Base-by-base conservation (phyloP, 2,797 vertebrate genomes). In the Arremon brunneinucha region DNA sequence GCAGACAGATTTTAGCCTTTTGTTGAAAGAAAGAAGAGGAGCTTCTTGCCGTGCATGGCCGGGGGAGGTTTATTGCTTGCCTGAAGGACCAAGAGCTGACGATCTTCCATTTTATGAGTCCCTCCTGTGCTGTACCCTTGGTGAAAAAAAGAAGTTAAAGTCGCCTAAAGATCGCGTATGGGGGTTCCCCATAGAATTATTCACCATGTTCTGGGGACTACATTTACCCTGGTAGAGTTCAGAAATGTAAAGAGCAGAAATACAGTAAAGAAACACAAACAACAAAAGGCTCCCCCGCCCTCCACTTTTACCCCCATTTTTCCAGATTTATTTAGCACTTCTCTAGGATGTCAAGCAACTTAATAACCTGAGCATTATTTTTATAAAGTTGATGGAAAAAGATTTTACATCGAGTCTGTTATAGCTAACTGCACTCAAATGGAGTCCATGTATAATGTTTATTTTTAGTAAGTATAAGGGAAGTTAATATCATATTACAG, bases 1-100 rank as follows among this genome's bases (percentile, higher is more conserved):
- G 46, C 49, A 69, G 87, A 22, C 75, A 84, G 86, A 59, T 91
- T 96, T 91, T 84, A 71, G 79, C 65, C 55, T 90, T 89, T 89
- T 83, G 72, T 59, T 80, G 69, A 59, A 55, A 83, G 62, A 78
- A 75, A 23, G 81, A 75, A 30, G 81, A 78, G 35, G 59, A 89
- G 28, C 55, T 68, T 94, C 68, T 16, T 34, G 60, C 84, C 80
- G 69, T 2, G 3, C 52, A 11, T 0, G 4, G 41, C 72, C 0
- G 0, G 57, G 20, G 43, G 60, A 94, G 72, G 76, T 88, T 91
- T 92, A 86, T 55, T 84, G 67, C 80, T 70, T 81, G 60, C 80
- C 74, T 84, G 67, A 72, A 82, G 85, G 95, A 71, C 49, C 49
- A 46, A 57, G 74, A 87, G 63, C 82, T 83, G 44, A 53, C 39